phyloP scores from a whole-genome alignment of 2,888 invertebrate species.

The Cyrtodaria siliqua region DNA sequence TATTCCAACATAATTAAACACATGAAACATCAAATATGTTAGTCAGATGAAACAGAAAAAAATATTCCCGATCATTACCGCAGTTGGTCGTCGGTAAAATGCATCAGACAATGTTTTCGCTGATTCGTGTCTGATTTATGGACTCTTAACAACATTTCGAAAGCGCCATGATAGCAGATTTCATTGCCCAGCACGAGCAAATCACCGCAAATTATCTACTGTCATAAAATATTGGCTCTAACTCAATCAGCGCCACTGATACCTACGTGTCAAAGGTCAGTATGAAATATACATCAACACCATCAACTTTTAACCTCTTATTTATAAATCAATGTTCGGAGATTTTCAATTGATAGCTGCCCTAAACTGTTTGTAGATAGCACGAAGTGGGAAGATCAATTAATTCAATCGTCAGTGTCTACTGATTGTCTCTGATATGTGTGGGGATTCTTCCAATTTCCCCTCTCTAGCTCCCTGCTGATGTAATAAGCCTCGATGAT shows the following conservation, averaged over 20 bases:
- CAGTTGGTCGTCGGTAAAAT: too few species aligned
- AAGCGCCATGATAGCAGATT: too few species aligned
- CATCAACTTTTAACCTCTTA: slow-evolving; percentile 54
- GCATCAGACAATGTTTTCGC: too few species aligned
- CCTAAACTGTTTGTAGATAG: slow-evolving; percentile 44
- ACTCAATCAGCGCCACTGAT: slow-evolving; percentile 31
- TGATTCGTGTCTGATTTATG: too few species aligned
- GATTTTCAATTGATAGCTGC: slow-evolving; percentile 28
- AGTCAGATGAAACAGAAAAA: too few species aligned
- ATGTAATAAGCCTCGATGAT: slow-evolving; percentile 27
- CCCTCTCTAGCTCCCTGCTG: slow-evolving; percentile 30
- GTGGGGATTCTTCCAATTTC: slow-evolving; percentile 18
- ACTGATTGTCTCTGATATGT: slow-evolving; percentile 18
- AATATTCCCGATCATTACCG: too few species aligned
- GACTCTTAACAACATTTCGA: too few species aligned
- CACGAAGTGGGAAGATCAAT: slow-evolving; percentile 43
- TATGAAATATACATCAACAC: slow-evolving; percentile 47
- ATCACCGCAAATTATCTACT: slow-evolving; percentile 18
- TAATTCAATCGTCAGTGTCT: slow-evolving; percentile 32
- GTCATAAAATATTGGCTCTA: slow-evolving; percentile 25
- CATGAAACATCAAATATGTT: too few species aligned
- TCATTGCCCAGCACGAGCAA: too few species aligned
- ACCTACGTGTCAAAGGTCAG: slow-evolving; percentile 39
- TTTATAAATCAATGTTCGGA: slow-evolving; percentile 57
- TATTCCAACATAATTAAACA: too few species aligned